Percentiles rank a stretch among this genome's conserved stretches.
These are phyloP conservation scores for Adelges cooleyi DNA, from an alignment of 1,140 invertebrate species.

Conservation along the genomic window DNA sequence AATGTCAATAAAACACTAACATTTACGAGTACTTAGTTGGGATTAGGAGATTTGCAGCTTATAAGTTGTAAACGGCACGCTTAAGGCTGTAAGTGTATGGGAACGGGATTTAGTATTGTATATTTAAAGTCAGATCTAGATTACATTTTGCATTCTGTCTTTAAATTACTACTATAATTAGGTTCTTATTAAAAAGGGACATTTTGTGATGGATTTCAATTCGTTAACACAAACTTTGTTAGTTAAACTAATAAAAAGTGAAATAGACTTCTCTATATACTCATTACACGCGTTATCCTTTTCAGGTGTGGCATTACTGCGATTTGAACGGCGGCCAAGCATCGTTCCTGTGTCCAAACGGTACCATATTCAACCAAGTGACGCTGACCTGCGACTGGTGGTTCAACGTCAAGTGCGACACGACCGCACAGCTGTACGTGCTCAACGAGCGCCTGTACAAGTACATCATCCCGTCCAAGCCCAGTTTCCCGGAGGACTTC, in stretches of 20 bases:
- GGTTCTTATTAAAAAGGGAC: no score
- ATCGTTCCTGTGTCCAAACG: slow-evolving; percentile 80
- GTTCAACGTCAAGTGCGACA: slow-evolving; percentile 68
- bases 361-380: slow-evolving; percentile 81
- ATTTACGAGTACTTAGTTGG: no score
- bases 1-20: no score
- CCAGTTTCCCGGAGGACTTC: slow-evolving; percentile 78
- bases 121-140: no score
- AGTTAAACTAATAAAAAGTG: background rate
- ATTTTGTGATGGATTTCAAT: no score
- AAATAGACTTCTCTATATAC: background rate
- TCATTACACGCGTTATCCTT: no score
- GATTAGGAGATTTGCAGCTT: no score
- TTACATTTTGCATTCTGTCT: no score
- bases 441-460: slow-evolving; percentile 78
- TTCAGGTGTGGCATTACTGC: slow-evolving; percentile 80
- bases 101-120: no score
- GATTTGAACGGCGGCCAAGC: slow-evolving; percentile 82
- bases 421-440: slow-evolving; percentile 70
- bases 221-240: background rate
- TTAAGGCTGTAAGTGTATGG: no score
- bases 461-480: slow-evolving; percentile 69
- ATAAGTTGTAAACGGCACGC: no score
- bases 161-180: no score
- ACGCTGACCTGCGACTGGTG: slow-evolving; percentile 80